phyloP scores from a whole-genome alignment of 2,888 invertebrate species.

The Cactoblastis cactorum region DNA sequence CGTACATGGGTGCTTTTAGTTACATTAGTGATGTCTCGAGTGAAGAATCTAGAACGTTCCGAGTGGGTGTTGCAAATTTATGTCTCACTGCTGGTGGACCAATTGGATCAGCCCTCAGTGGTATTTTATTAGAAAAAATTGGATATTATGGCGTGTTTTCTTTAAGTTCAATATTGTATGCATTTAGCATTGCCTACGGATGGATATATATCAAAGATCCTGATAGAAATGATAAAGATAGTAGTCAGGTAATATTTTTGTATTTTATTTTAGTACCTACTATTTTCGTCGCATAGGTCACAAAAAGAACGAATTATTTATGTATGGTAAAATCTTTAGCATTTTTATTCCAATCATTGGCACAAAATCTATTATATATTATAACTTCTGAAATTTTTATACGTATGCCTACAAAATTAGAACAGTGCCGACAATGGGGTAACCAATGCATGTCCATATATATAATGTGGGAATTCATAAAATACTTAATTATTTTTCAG shows the following conservation, averaged over 20 bases:
- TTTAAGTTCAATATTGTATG: slow-evolving; percentile 57
- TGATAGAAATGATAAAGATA: slow-evolving; percentile 36
- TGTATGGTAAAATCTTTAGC: too few species aligned
- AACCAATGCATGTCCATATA: too few species aligned
- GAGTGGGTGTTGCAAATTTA: slow-evolving; percentile 78
- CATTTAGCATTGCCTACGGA: slow-evolving; percentile 65
- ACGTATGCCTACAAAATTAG: too few species aligned
- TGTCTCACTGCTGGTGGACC: slow-evolving; percentile 64
- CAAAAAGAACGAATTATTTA: too few species aligned
- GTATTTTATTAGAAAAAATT: slow-evolving; percentile 53
- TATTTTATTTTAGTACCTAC: slow-evolving; percentile 24
- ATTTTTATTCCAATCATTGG: too few species aligned
- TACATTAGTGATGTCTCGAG: slow-evolving; percentile 80
- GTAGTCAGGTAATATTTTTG: slow-evolving; percentile 34
- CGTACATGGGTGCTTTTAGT: slow-evolving; percentile 78
- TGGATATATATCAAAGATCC: slow-evolving; percentile 60
- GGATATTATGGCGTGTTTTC: slow-evolving; percentile 77
- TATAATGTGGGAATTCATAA: too few species aligned
- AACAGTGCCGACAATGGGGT: too few species aligned
- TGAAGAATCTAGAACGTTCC: slow-evolving; percentile 76
- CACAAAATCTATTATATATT: too few species aligned
- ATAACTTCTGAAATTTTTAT: too few species aligned
- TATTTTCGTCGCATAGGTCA: too few species aligned
- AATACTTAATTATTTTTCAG: too few species aligned
- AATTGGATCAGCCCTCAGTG: slow-evolving; percentile 63